phyloP scores from a whole-genome alignment of 2,888 invertebrate genomes.

The Heliconius ethilla region DNA sequence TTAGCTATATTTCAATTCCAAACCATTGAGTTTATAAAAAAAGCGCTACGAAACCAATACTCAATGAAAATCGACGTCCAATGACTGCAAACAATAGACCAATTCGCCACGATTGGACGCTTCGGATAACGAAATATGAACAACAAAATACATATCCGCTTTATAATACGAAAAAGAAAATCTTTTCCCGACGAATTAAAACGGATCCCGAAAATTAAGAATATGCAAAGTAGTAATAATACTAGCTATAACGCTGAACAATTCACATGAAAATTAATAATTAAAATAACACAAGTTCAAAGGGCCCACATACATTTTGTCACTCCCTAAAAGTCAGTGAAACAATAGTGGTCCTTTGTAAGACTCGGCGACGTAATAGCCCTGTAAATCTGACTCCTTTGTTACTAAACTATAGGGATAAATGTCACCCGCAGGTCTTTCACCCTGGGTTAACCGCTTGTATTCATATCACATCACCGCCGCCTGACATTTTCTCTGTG shows the following conservation, averaged over 20 bases:
- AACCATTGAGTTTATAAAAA: slow-evolving; percentile 38
- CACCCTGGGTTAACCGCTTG: slow-evolving; percentile 28
- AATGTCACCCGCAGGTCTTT: slow-evolving; percentile 63
- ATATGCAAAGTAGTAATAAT: background rate
- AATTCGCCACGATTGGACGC: slow-evolving; percentile 39
- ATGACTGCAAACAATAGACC: slow-evolving; percentile 44
- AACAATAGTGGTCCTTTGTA: slow-evolving; percentile 61
- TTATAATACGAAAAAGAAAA: slow-evolving; percentile 14
- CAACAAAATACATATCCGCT: slow-evolving; percentile 31
- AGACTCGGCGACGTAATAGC: slow-evolving; percentile 59
- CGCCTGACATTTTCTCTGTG: slow-evolving; percentile 25
- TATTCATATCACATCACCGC: slow-evolving; percentile 28
- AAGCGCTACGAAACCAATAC: slow-evolving; percentile 40
- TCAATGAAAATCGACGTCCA: slow-evolving; percentile 41
- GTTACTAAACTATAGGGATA: slow-evolving; percentile 68
- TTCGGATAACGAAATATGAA: slow-evolving; percentile 40
- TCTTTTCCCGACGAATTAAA: background rate
- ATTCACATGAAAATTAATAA: slow-evolving; percentile 24
- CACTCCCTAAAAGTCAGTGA: slow-evolving; percentile 54
- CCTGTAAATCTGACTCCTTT: slow-evolving; percentile 64
- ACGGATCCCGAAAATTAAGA: background rate
- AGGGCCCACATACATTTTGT: slow-evolving; percentile 54
- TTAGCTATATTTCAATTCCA: slow-evolving; percentile 36
- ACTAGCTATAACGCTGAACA: background rate
- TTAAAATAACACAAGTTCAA: slow-evolving; percentile 48